Conservation (phyloP, 1,140 invertebrate species). For the Cepaea nemoralis region DNA sequence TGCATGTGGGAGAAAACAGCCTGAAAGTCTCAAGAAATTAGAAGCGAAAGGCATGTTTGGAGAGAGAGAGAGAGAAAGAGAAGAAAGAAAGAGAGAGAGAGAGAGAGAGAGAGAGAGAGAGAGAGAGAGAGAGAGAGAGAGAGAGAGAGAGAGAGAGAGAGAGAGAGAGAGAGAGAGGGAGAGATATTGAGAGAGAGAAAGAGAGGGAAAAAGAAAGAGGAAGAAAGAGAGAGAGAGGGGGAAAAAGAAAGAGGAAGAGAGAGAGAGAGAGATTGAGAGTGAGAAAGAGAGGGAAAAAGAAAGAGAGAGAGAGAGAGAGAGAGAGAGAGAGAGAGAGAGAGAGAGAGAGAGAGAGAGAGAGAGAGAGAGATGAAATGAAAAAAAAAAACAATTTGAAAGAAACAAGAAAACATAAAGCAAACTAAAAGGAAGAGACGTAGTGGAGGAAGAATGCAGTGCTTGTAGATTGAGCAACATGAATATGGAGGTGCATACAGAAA, state of each 20-base stretch:
- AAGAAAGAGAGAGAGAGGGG: constrained; percentile 8
- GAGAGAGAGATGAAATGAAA: not conserved
- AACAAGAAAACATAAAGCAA: not conserved
- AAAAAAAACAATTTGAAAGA: not conserved
- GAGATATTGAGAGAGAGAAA: too few species aligned
- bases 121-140: not conserved
- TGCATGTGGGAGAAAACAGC: too few species aligned
- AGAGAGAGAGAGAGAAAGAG: too few species aligned
- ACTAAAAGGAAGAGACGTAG: not conserved
- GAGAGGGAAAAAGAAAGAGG: not conserved
- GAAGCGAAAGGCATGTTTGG: too few species aligned
- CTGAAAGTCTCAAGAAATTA: too few species aligned
- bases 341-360: not conserved
- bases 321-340: not conserved
- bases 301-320: constrained; percentile 23
- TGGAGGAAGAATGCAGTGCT: not conserved
- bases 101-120: constrained; percentile 1
- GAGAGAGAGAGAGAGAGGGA: too few species aligned
- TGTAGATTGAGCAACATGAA: too few species aligned
- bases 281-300: not conserved
- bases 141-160: constrained; percentile 5
- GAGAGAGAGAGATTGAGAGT: too few species aligned
- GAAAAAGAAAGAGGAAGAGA: constrained; percentile 6
- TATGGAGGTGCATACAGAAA: too few species aligned
- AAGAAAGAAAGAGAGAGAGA: constrained; percentile 27